These are phyloP conservation scores for Tinea pellionella DNA, from an alignment of 2,888 invertebrate species.

Conservation along the genomic window DNA sequence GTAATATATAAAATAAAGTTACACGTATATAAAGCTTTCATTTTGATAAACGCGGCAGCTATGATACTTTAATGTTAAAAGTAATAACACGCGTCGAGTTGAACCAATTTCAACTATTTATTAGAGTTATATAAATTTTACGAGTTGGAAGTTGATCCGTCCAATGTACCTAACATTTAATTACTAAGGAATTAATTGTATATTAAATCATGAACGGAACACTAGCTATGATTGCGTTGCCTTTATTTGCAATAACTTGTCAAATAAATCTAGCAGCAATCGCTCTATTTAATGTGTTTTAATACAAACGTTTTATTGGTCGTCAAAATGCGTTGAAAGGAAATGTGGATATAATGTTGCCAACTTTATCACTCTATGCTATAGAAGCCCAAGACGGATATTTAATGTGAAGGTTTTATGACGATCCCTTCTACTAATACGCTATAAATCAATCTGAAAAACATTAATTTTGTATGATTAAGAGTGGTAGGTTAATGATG, in stretches of 20 bases:
- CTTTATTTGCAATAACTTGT: slow-evolving; percentile 39
- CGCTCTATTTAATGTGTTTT: slow-evolving; percentile 29
- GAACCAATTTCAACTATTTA: slow-evolving; percentile 13
- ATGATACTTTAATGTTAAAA: neutral
- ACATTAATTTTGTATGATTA: too few species aligned
- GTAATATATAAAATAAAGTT: too few species aligned
- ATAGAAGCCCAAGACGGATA: neutral
- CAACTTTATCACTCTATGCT: slow-evolving; percentile 10
- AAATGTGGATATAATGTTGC: slow-evolving; percentile 14
- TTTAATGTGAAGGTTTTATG: slow-evolving; percentile 9
- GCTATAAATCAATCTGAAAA: too few species aligned
- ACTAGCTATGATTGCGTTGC: slow-evolving; percentile 19
- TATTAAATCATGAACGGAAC: slow-evolving; percentile 14
- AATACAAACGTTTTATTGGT: slow-evolving; percentile 35
- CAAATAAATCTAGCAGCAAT: slow-evolving; percentile 38
- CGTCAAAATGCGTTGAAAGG: slow-evolving; percentile 25
- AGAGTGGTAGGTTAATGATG: too few species aligned
- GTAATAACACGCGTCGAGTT: neutral
- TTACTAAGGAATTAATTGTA: slow-evolving; percentile 11
- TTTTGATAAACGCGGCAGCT: neutral
- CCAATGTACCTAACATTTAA: slow-evolving; percentile 10
- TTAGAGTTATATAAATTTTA: slow-evolving; percentile 10
- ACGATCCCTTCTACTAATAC: neutral
- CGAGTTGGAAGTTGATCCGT: slow-evolving; percentile 11
- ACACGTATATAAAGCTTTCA: neutral